Evolutionary conservation across 2,888 invertebrate species (phyloP).

Genomic region (Caradrina kadenii): DNA sequence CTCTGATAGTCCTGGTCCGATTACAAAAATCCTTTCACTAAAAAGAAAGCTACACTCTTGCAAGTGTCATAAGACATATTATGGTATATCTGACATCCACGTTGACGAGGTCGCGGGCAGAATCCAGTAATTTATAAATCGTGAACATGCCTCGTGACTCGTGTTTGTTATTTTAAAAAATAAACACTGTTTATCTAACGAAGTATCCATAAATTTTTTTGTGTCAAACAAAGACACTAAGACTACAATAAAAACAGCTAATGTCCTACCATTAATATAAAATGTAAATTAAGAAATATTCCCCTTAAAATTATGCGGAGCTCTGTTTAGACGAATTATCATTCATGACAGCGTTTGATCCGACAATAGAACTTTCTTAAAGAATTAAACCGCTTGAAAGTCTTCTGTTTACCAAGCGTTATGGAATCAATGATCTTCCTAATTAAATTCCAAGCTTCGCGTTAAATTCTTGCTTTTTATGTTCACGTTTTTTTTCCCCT

Average conservation of each 20-base stretch:
- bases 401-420: slow-evolving; percentile 73
- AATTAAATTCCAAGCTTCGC: slow-evolving; percentile 76
- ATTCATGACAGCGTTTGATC: slow-evolving; percentile 59
- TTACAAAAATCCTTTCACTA: no score
- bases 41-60: no score
- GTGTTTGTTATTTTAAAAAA: slow-evolving; percentile 6
- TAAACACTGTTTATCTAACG: neutral
- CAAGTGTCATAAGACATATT: no score
- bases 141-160: neutral
- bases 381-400: slow-evolving; percentile 72
- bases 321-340: slow-evolving; percentile 54
- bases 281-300: slow-evolving; percentile 48
- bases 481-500: neutral
- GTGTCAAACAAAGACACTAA: slow-evolving; percentile 5
- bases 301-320: slow-evolving; percentile 43
- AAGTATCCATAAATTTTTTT: slow-evolving; percentile 4
- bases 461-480: slow-evolving; percentile 32
- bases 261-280: slow-evolving; percentile 52
- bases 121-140: no score
- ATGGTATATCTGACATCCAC: no score
- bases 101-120: no score
- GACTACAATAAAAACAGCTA: slow-evolving; percentile 29
- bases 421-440: slow-evolving; percentile 77
- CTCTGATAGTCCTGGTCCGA: no score
- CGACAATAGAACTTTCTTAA: slow-evolving; percentile 67